phyloP scores from a whole-genome alignment of 2,797 vertebrate species.

The Coreius guichenoti region DNA sequence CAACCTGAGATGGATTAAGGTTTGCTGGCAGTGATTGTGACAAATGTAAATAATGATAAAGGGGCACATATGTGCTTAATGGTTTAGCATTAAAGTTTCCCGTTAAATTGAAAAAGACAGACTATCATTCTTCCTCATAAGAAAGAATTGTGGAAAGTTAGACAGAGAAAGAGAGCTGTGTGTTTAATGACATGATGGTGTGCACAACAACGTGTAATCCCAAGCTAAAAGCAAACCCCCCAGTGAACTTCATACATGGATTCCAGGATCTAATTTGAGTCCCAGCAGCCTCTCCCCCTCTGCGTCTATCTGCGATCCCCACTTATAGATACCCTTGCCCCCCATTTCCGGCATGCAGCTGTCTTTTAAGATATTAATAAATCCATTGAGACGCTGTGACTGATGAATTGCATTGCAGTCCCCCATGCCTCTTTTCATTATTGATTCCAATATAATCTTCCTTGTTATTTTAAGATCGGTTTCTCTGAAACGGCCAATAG shows the following conservation, averaged over 20 bases:
- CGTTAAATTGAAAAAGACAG: background rate
- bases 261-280: slow-evolving; percentile 82
- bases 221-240: slow-evolving; percentile 76
- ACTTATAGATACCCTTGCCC: slow-evolving; percentile 58
- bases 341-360: slow-evolving; percentile 66
- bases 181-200: slow-evolving; percentile 43
- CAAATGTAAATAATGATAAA: slow-evolving; percentile 23
- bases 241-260: slow-evolving; percentile 81
- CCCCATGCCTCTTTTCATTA: slow-evolving; percentile 42
- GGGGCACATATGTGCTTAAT: slow-evolving; percentile 1
- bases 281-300: slow-evolving; percentile 66
- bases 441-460: slow-evolving; percentile 20
- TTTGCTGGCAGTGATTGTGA: slow-evolving; percentile 7
- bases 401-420: slow-evolving; percentile 53
- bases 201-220: slow-evolving; percentile 59
- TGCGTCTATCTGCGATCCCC: slow-evolving; percentile 44
- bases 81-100: slow-evolving; percentile 4
- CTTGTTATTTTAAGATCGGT: background rate
- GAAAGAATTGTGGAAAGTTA: slow-evolving; percentile 23
- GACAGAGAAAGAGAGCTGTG: slow-evolving; percentile 4
- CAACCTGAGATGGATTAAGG: slow-evolving; percentile 38
- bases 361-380: slow-evolving; percentile 74
- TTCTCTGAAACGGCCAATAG: slow-evolving; percentile 2
- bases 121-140: background rate
- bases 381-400: slow-evolving; percentile 63